Base-by-base conservation (phyloP, 2,888 invertebrate species). In the Oscheius sp. region DNA sequence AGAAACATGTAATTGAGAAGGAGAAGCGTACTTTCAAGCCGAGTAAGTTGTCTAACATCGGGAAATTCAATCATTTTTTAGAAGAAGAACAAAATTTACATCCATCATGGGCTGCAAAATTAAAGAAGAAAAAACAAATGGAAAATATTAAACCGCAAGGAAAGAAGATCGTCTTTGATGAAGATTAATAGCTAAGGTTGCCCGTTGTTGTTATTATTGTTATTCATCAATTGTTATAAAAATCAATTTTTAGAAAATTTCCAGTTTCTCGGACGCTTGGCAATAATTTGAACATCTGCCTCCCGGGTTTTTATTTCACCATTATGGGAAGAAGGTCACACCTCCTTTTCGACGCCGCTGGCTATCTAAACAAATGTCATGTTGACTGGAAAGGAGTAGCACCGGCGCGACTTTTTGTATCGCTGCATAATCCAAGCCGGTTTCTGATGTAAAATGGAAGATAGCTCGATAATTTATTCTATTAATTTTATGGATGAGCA, bases 71-170 rank as follows among this genome's bases (percentile, higher is more conserved):
- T 1, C 21, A 12, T 64, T 13, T 49, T 66, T 52, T 35, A 66
- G 66, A 52, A 1, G 27, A 49, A 7, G 52, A 49, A n/a, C 29
- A 66, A 29, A 66, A 16, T 3, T 35, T 66, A 27, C 66, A 66
- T 66, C 66, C 66, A 9, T 66, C 66, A 0, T 66, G 66, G 66
- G 66, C 66, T 6, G 66, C 66, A 1, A 13, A 35, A 27, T 49
- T 66, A n/a, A n/a, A 66, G 21, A 49, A 66, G 18, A 66, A 66
- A n/a, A 21, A 66, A 35, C 49, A 29, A 18, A 21, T 66, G 9
- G 35, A 16, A n/a, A 46, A 66, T 18, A 29, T 29, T 9, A 49
- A 66, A 49, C 66, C 66, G 1, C 66, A 66, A 49, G 66, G 66
- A 49, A 66, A 52, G 27, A 49, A 49, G 9, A 21, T 52, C 21